Conservation (phyloP, 2,797 vertebrate genomes). For the Meriones psammophilus region DNA sequence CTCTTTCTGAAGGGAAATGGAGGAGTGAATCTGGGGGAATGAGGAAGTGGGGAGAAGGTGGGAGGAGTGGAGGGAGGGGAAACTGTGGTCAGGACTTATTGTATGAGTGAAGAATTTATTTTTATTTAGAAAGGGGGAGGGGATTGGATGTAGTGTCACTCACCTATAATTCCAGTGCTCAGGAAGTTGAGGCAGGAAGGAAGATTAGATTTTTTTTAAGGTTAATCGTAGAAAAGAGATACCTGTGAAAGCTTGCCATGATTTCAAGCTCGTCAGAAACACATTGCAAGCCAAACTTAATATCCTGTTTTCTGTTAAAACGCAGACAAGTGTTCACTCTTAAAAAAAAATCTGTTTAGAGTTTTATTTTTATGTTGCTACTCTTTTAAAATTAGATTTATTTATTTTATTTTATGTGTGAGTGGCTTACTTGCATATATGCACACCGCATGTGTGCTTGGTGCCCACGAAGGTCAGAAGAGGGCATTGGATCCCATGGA, state of each 20-base stretch:
- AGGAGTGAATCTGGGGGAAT: too few species aligned
- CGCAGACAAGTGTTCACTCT: not conserved
- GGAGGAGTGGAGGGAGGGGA: not conserved
- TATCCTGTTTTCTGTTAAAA: not conserved
- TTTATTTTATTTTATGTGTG: not conserved
- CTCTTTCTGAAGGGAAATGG: not conserved
- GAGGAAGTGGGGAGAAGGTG: not conserved
- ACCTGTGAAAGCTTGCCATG: not conserved
- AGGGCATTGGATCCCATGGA: not conserved
- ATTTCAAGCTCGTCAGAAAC: constrained; percentile 12
- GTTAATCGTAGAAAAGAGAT: not conserved
- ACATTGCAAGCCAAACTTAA: not conserved
- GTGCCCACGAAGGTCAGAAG: not conserved
- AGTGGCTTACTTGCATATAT: not conserved
- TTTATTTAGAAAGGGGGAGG: not conserved
- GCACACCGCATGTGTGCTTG: not conserved
- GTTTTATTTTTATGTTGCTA: not conserved
- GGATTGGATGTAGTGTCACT: not conserved
- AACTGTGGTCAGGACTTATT: not conserved
- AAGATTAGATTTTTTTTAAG: not conserved
- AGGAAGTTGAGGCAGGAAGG: not conserved
- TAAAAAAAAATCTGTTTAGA: not conserved
- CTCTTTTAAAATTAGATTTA: not conserved
- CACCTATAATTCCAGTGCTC: not conserved
- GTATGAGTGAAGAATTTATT: not conserved